A percentile compares a stretch with the other conserved stretches of the same genome.
Conservation (phyloP, 2,113 vertebrate genomes). For the Gallinago paraguaiae region DNA sequence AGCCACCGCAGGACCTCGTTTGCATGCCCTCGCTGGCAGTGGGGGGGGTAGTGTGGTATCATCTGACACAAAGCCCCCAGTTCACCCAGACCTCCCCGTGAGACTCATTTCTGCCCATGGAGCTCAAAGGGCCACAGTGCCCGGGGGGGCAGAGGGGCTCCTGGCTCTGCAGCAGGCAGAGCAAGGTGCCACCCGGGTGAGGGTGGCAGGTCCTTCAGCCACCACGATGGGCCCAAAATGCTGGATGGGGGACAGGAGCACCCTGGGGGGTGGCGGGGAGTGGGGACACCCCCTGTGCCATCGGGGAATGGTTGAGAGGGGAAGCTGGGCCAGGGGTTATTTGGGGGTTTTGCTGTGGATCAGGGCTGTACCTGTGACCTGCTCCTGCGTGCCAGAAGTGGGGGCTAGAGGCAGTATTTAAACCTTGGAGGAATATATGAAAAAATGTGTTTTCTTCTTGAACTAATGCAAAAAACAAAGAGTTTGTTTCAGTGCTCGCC, state of each 20-base stretch:
- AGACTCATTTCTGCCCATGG: neutral
- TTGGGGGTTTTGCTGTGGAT: neutral
- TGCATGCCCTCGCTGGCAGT: rapidly evolving
- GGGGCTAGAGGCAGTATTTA: neutral
- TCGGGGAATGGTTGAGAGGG: neutral
- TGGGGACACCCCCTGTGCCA: rapidly evolving
- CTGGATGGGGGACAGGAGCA: rapidly evolving
- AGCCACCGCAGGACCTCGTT: rapidly evolving
- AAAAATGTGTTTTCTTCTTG: neutral
- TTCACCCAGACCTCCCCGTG: neutral
- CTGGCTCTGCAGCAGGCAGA: neutral
- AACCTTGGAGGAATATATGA: neutral
- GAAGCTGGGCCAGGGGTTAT: neutral
- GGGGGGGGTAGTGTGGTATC: neutral
- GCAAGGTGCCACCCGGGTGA: neutral
- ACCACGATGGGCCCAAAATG: neutral
- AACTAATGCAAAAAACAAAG: constrained; percentile 24
- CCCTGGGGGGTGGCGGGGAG: neutral
- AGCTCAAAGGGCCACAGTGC: neutral
- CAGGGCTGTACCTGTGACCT: neutral
- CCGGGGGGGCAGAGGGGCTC: neutral
- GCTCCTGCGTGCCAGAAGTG: neutral
- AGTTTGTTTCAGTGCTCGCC: neutral
- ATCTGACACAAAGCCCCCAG: neutral
- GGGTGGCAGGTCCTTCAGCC: neutral